Evolutionary conservation across 2,797 vertebrate genomes (phyloP).

Genomic region (Etheostoma nigrum): DNA sequence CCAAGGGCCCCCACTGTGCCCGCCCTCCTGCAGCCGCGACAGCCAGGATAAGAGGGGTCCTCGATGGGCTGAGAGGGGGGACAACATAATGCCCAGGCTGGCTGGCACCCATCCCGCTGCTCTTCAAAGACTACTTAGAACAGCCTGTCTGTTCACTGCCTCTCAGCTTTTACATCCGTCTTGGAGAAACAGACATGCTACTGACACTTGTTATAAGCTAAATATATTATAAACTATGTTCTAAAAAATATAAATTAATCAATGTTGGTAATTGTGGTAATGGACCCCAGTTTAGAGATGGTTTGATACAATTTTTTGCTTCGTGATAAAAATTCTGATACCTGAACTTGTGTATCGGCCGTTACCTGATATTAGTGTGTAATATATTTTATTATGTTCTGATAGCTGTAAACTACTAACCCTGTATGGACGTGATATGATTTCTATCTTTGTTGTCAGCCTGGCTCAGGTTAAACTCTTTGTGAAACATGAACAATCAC

Average conservation of each 20-base stretch:
- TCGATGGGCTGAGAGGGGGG: conserved; percentile 62
- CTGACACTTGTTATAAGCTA: not conserved
- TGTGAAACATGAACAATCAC: too few species aligned
- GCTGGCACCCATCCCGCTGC: conserved; percentile 60
- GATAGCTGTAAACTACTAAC: too few species aligned
- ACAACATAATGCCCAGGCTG: conserved; percentile 65
- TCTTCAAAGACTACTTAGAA: conserved; percentile 37
- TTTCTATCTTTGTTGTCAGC: too few species aligned
- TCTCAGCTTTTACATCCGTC: conserved; percentile 30
- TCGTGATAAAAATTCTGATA: too few species aligned
- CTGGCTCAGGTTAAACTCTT: too few species aligned
- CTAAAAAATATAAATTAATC: not conserved
- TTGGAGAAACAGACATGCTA: not conserved
- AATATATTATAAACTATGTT: not conserved
- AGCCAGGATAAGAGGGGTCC: conserved; percentile 68
- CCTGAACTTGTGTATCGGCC: too few species aligned
- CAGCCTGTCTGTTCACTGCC: conserved; percentile 26
- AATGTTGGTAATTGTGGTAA: not conserved
- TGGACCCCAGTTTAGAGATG: too few species aligned
- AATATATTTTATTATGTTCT: too few species aligned
- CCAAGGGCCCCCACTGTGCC: conserved; percentile 88
- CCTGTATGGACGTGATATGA: too few species aligned
- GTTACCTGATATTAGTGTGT: too few species aligned
- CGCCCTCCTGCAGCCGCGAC: conserved; percentile 70
- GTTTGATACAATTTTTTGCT: too few species aligned